A percentile compares a stretch with the other conserved stretches of the same genome.
phyloP scores from a whole-genome alignment of 1,140 invertebrate genomes.

The Anoplophora glabripennis region DNA sequence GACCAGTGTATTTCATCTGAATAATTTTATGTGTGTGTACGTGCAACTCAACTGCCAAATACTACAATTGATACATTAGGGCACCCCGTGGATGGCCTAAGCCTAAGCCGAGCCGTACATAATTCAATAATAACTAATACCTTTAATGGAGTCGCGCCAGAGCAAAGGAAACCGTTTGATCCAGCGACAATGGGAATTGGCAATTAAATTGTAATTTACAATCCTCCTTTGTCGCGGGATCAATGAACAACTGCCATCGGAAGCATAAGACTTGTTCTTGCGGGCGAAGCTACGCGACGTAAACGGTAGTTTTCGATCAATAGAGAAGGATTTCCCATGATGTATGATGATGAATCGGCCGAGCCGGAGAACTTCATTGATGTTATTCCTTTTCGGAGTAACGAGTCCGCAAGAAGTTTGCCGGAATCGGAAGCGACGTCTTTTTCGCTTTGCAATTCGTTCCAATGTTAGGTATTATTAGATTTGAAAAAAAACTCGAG shows the following conservation, averaged over 20 bases:
- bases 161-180: constrained; percentile 1
- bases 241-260: no score
- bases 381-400: neutral
- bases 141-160: neutral
- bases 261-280: no score
- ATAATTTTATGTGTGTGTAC: no score
- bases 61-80: neutral
- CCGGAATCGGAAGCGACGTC: no score
- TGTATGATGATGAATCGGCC: constrained; percentile 4
- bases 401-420: no score
- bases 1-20: no score
- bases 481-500: no score
- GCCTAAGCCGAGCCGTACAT: neutral
- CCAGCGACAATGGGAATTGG: constrained; percentile 1
- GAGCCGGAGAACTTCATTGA: neutral
- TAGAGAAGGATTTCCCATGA: neutral
- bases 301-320: neutral
- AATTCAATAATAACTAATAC: neutral
- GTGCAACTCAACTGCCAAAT: neutral
- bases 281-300: neutral
- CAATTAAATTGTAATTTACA: constrained; percentile 4
- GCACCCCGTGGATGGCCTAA: neutral
- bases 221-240: neutral
- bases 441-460: no score
- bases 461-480: no score